phyloP scores from a whole-genome alignment of 2,797 vertebrate genomes.

The Gambusia yucatana region DNA sequence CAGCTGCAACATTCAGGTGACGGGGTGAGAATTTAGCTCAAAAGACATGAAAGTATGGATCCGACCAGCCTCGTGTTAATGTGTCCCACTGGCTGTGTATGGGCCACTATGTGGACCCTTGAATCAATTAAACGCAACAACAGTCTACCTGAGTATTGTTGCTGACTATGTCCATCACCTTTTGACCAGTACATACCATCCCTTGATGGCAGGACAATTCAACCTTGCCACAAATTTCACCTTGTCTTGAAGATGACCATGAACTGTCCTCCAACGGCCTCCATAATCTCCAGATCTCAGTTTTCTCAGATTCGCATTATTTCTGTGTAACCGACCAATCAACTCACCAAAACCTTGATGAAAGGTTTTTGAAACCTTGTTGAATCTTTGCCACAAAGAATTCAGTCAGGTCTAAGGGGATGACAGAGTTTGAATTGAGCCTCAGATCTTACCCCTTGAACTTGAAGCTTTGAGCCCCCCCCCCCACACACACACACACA shows the following conservation, averaged over 20 bases:
- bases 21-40: neutral
- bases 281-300: neutral
- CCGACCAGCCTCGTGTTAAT: neutral
- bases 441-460: constrained; percentile 5
- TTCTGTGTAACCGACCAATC: neutral
- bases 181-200: neutral
- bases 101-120: too few species aligned
- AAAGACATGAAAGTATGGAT: neutral
- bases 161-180: neutral
- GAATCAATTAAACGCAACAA: too few species aligned
- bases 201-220: neutral
- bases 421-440: neutral
- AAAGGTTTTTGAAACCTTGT: neutral
- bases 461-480: neutral
- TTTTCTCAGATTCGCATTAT: neutral
- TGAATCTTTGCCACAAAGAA: neutral
- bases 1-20: neutral
- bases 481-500: too few species aligned
- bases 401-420: neutral
- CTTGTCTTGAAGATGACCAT: neutral
- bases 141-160: too few species aligned
- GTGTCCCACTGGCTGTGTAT: too few species aligned
- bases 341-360: neutral
- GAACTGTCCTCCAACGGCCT: neutral
- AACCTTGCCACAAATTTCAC: neutral